Percentiles rank a stretch among this genome's conserved stretches.
These are phyloP conservation scores for Schizotus pectinicornis DNA, from an alignment of 2,888 invertebrate species.

Conservation along the genomic window DNA sequence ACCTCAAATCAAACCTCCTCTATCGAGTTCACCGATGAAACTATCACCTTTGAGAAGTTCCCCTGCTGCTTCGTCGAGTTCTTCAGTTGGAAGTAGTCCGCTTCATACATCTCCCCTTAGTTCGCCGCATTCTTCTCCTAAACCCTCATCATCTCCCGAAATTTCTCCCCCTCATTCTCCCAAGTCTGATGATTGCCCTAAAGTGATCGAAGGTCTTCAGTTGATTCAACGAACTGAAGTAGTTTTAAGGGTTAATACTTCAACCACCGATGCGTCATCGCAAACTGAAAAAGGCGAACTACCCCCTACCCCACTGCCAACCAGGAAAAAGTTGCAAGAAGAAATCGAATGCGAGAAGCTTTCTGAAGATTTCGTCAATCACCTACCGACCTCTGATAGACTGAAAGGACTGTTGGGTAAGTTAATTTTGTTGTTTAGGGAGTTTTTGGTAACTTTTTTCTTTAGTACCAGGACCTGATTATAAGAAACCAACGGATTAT, in stretches of 20 bases:
- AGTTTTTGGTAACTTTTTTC: slow-evolving; percentile 25
- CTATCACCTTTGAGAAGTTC: slow-evolving; percentile 46
- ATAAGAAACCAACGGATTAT: slow-evolving; percentile 73
- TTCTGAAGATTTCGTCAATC: slow-evolving; percentile 67
- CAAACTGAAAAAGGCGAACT: slow-evolving; percentile 57
- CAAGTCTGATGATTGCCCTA: slow-evolving; percentile 49
- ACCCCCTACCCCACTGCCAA: slow-evolving; percentile 58
- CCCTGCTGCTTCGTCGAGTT: slow-evolving; percentile 37
- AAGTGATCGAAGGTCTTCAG: slow-evolving; percentile 61
- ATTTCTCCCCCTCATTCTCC: slow-evolving; percentile 52
- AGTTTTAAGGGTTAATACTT: slow-evolving; percentile 66
- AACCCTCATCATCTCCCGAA: slow-evolving; percentile 41
- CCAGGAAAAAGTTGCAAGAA: slow-evolving; percentile 70
- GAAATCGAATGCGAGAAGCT: slow-evolving; percentile 81
- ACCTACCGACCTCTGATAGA: slow-evolving; percentile 68
- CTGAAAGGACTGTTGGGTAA: slow-evolving; percentile 70
- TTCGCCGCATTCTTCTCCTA: slow-evolving; percentile 48
- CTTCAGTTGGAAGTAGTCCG: slow-evolving; percentile 41
- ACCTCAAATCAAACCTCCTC: slow-evolving; percentile 45
- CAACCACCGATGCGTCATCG: slow-evolving; percentile 66
- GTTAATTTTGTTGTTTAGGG: slow-evolving; percentile 25
- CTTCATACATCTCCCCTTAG: slow-evolving; percentile 28
- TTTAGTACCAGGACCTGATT: slow-evolving; percentile 69
- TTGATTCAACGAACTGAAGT: slow-evolving; percentile 70
- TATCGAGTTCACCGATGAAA: slow-evolving; percentile 52